A percentile compares a stretch with the other conserved stretches of the same genome.
Evolutionary conservation across 1,140 invertebrate species (phyloP).

Genomic region (Carposina sasakii): DNA sequence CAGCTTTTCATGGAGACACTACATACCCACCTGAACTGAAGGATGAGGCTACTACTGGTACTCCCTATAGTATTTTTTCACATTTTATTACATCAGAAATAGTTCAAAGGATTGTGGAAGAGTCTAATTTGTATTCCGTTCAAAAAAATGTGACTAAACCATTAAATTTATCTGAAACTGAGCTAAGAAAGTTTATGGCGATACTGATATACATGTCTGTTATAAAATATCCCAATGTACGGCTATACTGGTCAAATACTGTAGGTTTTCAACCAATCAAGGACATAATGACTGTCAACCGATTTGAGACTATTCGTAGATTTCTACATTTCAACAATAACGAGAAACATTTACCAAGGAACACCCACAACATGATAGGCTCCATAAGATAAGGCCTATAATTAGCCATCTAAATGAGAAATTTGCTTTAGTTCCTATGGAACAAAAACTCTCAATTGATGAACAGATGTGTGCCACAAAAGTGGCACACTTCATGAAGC

Average conservation of each 20-base stretch:
- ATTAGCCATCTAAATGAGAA: conserved; percentile 31
- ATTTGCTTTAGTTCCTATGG: conserved; percentile 33
- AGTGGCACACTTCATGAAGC: conserved; percentile 35
- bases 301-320: conserved; percentile 28
- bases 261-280: conserved; percentile 28
- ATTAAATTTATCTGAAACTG: too few relatives aligned
- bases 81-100: too few relatives aligned
- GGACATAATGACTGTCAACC: conserved; percentile 28
- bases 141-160: too few relatives aligned
- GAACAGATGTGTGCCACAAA: conserved; percentile 42
- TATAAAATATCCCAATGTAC: conserved; percentile 22
- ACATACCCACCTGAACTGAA: too few relatives aligned
- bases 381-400: conserved; percentile 36
- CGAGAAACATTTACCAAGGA: conserved; percentile 23
- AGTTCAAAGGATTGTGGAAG: too few relatives aligned
- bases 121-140: too few relatives aligned
- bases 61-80: too few relatives aligned
- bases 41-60: too few relatives aligned
- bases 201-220: conserved; percentile 31
- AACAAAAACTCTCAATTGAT: conserved; percentile 39
- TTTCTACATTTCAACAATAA: conserved; percentile 38
- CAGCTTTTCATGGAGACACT: too few relatives aligned
- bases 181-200: too few relatives aligned
- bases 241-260: conserved; percentile 26
- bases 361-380: conserved; percentile 30